Conservation (phyloP, 1,140 invertebrate species). For the Listronotus bonariensis region DNA sequence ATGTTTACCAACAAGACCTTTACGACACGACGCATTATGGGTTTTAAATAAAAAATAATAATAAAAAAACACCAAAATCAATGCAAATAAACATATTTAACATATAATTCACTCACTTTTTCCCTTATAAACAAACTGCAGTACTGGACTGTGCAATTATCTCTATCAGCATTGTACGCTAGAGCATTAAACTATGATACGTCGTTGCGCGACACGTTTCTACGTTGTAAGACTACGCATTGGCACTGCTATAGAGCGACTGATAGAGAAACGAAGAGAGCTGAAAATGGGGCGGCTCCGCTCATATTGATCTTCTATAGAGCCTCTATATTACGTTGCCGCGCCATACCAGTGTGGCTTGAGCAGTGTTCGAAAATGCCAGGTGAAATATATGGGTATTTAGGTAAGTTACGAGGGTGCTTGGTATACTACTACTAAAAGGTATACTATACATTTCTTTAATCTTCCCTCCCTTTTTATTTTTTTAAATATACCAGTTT, state of each 20-base stretch:
- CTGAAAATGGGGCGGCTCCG: conserved; percentile 41
- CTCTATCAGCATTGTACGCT: conserved; percentile 4
- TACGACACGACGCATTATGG: no score
- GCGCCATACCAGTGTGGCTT: conserved; percentile 11
- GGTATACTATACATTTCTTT: no score
- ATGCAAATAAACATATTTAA: no score
- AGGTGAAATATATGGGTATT: background rate
- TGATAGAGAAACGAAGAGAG: conserved; percentile 27
- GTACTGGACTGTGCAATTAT: background rate
- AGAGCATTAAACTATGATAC: conserved; percentile 10
- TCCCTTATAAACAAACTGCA: background rate
- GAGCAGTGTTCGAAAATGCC: background rate
- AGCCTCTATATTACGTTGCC: conserved; percentile 25
- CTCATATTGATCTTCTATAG: conserved; percentile 39
- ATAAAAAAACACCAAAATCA: no score
- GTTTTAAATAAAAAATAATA: no score
- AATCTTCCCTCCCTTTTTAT: no score
- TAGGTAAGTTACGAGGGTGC: background rate
- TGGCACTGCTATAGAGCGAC: conserved; percentile 30
- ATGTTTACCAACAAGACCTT: no score
- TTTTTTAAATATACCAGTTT: no score
- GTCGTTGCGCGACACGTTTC: conserved; percentile 8
- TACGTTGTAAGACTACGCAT: conserved; percentile 23
- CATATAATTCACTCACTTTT: no score
- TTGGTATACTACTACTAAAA: background rate